Conservation (phyloP, 2,888 invertebrate genomes). For the Heliconius erato region DNA sequence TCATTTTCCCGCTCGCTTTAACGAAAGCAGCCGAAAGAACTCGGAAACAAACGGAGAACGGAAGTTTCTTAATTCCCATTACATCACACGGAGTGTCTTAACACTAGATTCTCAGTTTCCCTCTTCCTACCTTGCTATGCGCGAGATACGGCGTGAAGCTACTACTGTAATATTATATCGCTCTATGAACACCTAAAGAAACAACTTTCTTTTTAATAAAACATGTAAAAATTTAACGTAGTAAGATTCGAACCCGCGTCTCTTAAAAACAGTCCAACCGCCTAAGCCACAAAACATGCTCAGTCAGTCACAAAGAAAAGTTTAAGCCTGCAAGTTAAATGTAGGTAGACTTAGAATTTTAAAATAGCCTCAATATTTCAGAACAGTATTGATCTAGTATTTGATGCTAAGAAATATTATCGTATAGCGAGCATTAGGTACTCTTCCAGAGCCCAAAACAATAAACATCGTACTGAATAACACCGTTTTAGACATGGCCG, state of each 20-base stretch:
- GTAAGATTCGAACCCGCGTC: background rate
- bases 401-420: conserved; percentile 30
- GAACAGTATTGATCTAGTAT: conserved; percentile 33
- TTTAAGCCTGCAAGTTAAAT: background rate
- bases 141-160: no score
- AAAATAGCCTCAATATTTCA: conserved; percentile 42
- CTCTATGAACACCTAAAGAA: no score
- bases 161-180: no score
- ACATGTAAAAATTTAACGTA: no score
- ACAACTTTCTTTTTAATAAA: no score
- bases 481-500: conserved; percentile 49
- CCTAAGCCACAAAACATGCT: background rate
- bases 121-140: no score
- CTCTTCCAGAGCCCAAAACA: conserved; percentile 49
- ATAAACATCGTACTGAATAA: conserved; percentile 53
- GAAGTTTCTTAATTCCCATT: no score
- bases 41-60: no score
- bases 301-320: background rate
- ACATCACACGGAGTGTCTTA: no score
- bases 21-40: no score
- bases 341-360: background rate
- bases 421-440: conserved; percentile 56
- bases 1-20: no score
- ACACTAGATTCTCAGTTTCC: no score
- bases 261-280: background rate